These are phyloP conservation scores for Eretmochelys imbricata DNA, from an alignment of 2,113 vertebrate species.

Conservation along the genomic window DNA sequence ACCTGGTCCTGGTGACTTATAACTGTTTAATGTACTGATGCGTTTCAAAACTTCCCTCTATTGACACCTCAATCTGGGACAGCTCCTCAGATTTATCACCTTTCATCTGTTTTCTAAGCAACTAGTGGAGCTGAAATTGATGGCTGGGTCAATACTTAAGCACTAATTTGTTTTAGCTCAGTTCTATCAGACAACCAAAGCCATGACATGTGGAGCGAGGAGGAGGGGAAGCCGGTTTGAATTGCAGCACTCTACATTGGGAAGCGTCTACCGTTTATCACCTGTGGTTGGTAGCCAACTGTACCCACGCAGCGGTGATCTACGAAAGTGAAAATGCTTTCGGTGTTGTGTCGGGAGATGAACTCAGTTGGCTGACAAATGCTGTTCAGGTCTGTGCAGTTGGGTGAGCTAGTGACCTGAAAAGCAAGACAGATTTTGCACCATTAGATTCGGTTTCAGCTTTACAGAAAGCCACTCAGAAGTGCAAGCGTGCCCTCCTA, in stretches of 20 bases:
- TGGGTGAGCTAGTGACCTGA: constrained; percentile 94
- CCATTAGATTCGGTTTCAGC: rapidly evolving
- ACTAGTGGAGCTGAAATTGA: neutral
- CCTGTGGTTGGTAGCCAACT: constrained; percentile 95
- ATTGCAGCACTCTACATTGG: rapidly evolving
- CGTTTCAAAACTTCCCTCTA: neutral
- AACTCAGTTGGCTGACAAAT: constrained; percentile 93
- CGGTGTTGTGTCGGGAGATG: constrained; percentile 94
- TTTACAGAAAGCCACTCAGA: neutral
- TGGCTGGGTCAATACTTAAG: neutral
- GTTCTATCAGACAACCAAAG: neutral
- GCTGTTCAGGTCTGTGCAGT: constrained; percentile 87
- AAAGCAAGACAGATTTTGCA: rapidly evolving
- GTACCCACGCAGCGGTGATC: constrained; percentile 94
- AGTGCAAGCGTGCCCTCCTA: neutral
- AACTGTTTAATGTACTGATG: neutral
- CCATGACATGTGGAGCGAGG: rapidly evolving
- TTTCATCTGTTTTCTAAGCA: neutral
- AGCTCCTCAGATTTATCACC: neutral
- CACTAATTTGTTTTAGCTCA: neutral
- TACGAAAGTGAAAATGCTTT: constrained; percentile 93
- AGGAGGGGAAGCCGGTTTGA: neutral
- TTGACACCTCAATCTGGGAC: neutral
- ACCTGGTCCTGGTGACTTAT: neutral
- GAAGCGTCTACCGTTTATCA: constrained; percentile 24